Conservation (phyloP, 2,113 vertebrate species). For the Solea solea region DNA sequence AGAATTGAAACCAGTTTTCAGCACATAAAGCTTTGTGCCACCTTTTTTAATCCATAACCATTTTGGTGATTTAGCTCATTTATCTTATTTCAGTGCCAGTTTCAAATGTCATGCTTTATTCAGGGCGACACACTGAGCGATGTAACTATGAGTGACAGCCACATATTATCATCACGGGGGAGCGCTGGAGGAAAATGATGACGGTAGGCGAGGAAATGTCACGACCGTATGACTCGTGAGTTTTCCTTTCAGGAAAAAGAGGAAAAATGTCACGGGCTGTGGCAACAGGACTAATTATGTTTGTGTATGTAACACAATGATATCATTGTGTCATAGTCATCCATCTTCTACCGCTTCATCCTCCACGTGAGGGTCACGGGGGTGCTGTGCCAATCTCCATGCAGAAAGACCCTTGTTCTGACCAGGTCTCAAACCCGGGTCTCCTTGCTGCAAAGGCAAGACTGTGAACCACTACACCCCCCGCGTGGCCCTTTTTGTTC, state of each 20-base stretch:
- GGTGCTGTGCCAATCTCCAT: too few species aligned
- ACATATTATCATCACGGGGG: neutral
- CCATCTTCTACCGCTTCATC: too few species aligned
- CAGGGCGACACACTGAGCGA: neutral
- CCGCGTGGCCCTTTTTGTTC: too few species aligned
- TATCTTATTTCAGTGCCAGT: neutral
- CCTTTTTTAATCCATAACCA: neutral
- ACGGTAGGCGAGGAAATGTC: constrained; percentile 21
- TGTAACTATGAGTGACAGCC: neutral
- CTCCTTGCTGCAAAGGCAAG: too few species aligned
- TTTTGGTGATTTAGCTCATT: neutral
- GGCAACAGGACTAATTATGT: too few species aligned
- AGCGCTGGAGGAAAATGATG: neutral
- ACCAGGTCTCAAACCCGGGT: too few species aligned
- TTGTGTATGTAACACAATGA: too few species aligned
- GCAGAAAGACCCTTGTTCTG: too few species aligned
- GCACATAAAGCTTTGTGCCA: neutral
- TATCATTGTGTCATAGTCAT: too few species aligned
- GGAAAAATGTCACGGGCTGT: neutral
- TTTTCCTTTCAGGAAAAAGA: neutral
- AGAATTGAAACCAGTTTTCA: neutral
- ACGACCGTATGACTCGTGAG: neutral
- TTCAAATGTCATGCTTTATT: neutral
- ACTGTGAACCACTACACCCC: too few species aligned
- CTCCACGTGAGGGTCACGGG: too few species aligned